Percentiles rank a stretch among this genome's conserved stretches.
phyloP scores from a whole-genome alignment of 1,140 invertebrate species.

The Mercenaria mercenaria region DNA sequence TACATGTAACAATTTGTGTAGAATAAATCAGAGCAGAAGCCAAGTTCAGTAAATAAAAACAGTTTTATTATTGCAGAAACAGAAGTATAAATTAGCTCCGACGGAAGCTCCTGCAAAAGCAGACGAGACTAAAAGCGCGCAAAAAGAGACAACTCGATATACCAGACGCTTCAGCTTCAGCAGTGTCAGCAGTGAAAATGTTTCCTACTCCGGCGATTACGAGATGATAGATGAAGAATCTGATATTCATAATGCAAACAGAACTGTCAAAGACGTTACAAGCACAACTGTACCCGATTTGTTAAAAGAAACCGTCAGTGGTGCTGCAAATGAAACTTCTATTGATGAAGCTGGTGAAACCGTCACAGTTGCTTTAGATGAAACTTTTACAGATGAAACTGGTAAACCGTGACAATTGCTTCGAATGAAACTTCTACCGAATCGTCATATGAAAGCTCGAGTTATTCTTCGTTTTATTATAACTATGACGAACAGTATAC shows the following conservation, averaged over 20 bases:
- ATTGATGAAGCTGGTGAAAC: not conserved
- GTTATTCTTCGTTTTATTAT: not conserved
- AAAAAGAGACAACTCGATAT: too few relatives aligned
- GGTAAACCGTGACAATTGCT: not conserved
- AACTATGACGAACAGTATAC: not conserved
- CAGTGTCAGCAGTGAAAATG: too few relatives aligned
- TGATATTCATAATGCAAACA: not conserved
- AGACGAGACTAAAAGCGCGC: too few relatives aligned
- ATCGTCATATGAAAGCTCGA: not conserved
- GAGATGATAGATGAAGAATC: not conserved
- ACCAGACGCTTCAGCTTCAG: too few relatives aligned
- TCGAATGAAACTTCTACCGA: not conserved
- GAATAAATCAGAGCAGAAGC: too few relatives aligned
- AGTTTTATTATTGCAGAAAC: too few relatives aligned
- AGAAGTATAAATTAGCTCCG: too few relatives aligned
- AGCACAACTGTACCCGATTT: not conserved
- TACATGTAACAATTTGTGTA: too few relatives aligned
- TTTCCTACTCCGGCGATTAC: not conserved
- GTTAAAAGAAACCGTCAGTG: not conserved
- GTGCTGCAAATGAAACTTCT: too few relatives aligned
- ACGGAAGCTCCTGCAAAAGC: too few relatives aligned
- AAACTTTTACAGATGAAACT: not conserved
- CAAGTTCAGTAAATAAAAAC: too few relatives aligned
- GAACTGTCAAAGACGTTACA: not conserved
- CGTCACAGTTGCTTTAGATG: too few relatives aligned